Evolutionary conservation across 1,140 invertebrate genomes (phyloP), one percentile per base, ranked within the genome.

Genomic region (Hylyphantes graminicola): DNA sequence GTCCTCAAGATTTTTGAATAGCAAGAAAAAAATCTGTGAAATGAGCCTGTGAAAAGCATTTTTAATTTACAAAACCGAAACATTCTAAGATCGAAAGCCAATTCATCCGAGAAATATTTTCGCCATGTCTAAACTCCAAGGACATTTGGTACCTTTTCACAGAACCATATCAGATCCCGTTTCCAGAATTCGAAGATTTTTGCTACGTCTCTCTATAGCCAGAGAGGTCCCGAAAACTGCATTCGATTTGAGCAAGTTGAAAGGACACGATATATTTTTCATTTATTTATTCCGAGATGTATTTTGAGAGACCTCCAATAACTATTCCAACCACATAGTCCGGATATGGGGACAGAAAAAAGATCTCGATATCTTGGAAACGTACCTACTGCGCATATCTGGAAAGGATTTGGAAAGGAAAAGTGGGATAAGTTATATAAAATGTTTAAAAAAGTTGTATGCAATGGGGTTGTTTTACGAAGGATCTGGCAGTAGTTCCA

Each of bases 161-260:
- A 13, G 21, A 59, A 4, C 13, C 11, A 12, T 61, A 61, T 48
- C 10, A 51, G n/a, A 75, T 59, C 61, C 55, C 70, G 53, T 73
- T 73, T 73, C 53, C 17, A 21, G 53, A 51, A 68, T 10, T 21
- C 35, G 65, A 68, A 68, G 35, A 68, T n/a, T 13, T 13, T 9
- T n/a, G 48, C 48, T 50, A 51, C 51, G 65, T 9, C 65, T 50
- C 65, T 68, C 21, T n/a, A 13, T 68, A 68, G 48, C 65, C 35
- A 75, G 61, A 75, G 61, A 64, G 75, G 17, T 12, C 59, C 19
- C 13, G 63, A 50, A 35, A 48, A 65, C 76, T 68, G 76, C 64
- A 79, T 79, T 79, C 64, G 68, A 79, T 79, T 79, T 79, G 76
- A 35, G 59, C 48, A 55, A 63, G 63, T 79, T 79, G 76, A 79